phyloP scores from a whole-genome alignment of 2,888 invertebrate genomes.

The Drosophila putrida region DNA sequence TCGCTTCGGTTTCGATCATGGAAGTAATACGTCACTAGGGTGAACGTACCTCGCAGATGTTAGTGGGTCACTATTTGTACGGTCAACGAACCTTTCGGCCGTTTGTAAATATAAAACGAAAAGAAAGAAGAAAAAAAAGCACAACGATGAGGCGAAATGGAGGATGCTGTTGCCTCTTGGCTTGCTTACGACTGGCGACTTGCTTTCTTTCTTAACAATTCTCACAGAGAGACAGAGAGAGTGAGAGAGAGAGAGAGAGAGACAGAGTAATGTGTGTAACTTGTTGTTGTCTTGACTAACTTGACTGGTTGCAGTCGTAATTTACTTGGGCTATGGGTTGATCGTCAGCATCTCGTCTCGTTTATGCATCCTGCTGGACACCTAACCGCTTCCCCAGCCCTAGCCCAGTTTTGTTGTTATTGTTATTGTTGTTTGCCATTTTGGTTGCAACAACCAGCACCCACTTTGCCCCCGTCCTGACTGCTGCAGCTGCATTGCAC shows the following conservation, averaged over 20 bases:
- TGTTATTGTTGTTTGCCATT: slow-evolving; percentile 52
- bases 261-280: slow-evolving; percentile 44
- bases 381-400: slow-evolving; percentile 29
- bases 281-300: slow-evolving; percentile 77
- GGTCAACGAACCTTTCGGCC: slow-evolving; percentile 85
- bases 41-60: slow-evolving; percentile 86
- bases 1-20: slow-evolving; percentile 65
- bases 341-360: slow-evolving; percentile 60
- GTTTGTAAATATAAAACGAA: slow-evolving; percentile 81
- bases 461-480: slow-evolving; percentile 41
- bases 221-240: slow-evolving; percentile 46
- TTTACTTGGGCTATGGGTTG: slow-evolving; percentile 82
- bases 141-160: slow-evolving; percentile 53
- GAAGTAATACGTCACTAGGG: slow-evolving; percentile 85
- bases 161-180: slow-evolving; percentile 47
- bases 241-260: slow-evolving; percentile 7
- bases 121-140: slow-evolving; percentile 55
- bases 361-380: slow-evolving; percentile 69
- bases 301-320: slow-evolving; percentile 81
- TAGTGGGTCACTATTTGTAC: slow-evolving; percentile 86
- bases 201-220: slow-evolving; percentile 76
- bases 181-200: slow-evolving; percentile 45
- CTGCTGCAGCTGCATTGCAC: slow-evolving; percentile 54
- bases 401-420: slow-evolving; percentile 53
- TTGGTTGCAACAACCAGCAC: slow-evolving; percentile 42